A percentile compares a stretch with the other conserved stretches of the same genome.
phyloP scores from a whole-genome alignment of 1,140 invertebrate genomes.

The Homarus americanus region DNA sequence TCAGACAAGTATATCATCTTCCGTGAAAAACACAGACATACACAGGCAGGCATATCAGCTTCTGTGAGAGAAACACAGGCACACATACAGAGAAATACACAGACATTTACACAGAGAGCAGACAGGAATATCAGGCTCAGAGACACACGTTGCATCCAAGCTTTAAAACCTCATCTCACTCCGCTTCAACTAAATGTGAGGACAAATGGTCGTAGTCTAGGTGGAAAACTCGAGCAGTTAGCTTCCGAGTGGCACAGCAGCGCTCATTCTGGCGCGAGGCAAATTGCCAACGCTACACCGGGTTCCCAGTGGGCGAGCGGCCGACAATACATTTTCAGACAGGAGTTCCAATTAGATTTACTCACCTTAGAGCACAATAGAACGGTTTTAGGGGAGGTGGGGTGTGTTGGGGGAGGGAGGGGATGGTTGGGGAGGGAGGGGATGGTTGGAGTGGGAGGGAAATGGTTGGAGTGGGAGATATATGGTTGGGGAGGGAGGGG shows the following conservation, averaged over 20 bases:
- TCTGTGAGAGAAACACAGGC: too few species aligned
- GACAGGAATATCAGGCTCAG: too few species aligned
- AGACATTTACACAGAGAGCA: too few species aligned
- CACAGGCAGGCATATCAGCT: too few species aligned
- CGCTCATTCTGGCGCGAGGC: not conserved
- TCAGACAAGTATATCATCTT: too few species aligned
- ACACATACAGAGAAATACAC: too few species aligned
- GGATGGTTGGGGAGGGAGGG: not conserved
- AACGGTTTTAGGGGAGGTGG: not conserved
- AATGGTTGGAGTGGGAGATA: not conserved
- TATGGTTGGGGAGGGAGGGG: not conserved
- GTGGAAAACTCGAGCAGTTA: not conserved
- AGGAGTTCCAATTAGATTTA: conserved; percentile 45
- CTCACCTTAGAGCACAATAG: conserved; percentile 43
- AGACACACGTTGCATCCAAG: too few species aligned
- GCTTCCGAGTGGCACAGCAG: not conserved
- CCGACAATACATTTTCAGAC: conserved; percentile 36
- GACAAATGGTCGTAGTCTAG: not conserved
- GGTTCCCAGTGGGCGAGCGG: conserved; percentile 2
- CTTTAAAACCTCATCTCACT: too few species aligned
- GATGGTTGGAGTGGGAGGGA: not conserved
- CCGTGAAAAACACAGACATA: too few species aligned
- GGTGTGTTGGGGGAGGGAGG: not conserved
- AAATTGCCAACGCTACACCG: conserved; percentile 20
- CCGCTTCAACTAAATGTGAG: too few species aligned